Evolutionary conservation across 2,888 invertebrate species (phyloP).

Genomic region (Polydrusus pterygomalis): DNA sequence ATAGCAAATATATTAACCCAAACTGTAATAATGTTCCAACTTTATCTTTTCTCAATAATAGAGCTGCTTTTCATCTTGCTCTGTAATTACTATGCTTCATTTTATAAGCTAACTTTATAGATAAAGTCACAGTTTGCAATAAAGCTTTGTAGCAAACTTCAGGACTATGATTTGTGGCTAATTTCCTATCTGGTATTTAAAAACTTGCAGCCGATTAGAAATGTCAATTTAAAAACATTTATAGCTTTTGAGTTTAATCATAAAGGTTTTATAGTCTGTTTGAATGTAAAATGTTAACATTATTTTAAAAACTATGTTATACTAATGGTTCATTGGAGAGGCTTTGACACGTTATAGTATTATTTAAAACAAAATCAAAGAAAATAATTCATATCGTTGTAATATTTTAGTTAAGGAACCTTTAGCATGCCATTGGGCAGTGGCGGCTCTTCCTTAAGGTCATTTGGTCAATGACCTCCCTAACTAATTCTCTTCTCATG

Average conservation of each 20-base stretch:
- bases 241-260: neutral
- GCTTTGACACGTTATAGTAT: no score
- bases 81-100: slow-evolving; percentile 51
- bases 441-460: no score
- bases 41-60: slow-evolving; percentile 44
- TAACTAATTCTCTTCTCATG: no score
- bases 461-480: no score
- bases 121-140: slow-evolving; percentile 45
- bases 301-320: no score
- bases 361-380: no score
- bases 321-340: no score
- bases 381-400: no score
- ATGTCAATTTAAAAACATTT: slow-evolving; percentile 1
- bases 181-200: slow-evolving; percentile 32
- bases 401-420: no score
- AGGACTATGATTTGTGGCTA: slow-evolving; percentile 49
- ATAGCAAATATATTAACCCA: neutral
- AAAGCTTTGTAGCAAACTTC: slow-evolving; percentile 41
- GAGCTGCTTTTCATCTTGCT: slow-evolving; percentile 36
- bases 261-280: neutral
- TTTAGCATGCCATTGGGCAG: no score
- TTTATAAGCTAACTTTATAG: slow-evolving; percentile 42
- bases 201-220: slow-evolving; percentile 17
- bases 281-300: neutral
- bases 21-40: slow-evolving; percentile 39